Evolutionary conservation across 2,888 invertebrate genomes (phyloP).

Genomic region (Creontiades dilutus): DNA sequence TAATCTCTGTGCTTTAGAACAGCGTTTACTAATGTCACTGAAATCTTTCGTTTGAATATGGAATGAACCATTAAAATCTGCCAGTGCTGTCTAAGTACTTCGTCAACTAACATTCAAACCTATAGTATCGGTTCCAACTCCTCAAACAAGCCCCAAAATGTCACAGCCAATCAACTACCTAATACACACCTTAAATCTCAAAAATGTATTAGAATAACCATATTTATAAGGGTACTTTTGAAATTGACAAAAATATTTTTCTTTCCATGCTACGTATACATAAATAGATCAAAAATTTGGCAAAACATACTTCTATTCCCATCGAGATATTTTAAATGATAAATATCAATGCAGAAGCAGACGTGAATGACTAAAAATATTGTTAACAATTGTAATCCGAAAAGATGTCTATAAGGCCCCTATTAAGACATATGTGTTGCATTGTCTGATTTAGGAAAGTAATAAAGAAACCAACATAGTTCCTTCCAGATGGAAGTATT

Average conservation of each 20-base stretch:
- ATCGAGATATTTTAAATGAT: neutral
- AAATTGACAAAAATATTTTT: neutral
- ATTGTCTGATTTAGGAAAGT: no score
- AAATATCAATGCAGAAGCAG: neutral
- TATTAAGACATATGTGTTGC: neutral
- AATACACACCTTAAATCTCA: slow-evolving; percentile 20
- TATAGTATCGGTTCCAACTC: neutral
- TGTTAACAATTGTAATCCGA: neutral
- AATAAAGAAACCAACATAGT: no score
- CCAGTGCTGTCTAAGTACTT: slow-evolving; percentile 22
- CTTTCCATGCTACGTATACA: neutral
- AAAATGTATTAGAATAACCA: neutral
- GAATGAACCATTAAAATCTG: no score
- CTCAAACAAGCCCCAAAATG: slow-evolving; percentile 1
- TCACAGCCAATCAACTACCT: slow-evolving; percentile 35
- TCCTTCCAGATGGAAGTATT: no score
- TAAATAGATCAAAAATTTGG: neutral
- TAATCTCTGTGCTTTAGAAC: neutral
- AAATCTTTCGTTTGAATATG: no score
- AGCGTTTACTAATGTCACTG: no score
- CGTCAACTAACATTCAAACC: slow-evolving; percentile 6
- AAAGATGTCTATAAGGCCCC: neutral
- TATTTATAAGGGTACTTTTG: neutral
- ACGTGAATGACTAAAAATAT: neutral
- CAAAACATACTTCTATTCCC: slow-evolving; percentile 7